phyloP scores from a whole-genome alignment of 2,797 vertebrate genomes.

The Mastacembelus armatus region DNA sequence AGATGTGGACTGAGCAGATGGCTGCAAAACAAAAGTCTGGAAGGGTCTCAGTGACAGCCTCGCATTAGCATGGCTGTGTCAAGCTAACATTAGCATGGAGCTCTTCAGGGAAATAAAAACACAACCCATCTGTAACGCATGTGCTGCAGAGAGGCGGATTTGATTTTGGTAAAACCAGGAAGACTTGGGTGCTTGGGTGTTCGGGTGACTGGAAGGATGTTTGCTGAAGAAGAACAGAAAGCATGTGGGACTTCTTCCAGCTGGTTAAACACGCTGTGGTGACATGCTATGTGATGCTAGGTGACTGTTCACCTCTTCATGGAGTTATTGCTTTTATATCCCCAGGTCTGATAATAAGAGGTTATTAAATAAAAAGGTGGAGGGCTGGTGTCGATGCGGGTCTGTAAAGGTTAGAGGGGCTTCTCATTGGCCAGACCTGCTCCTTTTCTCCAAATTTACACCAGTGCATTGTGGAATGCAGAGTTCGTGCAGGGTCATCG shows the following conservation, averaged over 20 bases:
- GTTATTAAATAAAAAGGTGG: constrained; percentile 49
- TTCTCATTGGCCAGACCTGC: constrained; percentile 40
- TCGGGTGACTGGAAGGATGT: constrained; percentile 52
- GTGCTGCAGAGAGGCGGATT: constrained; percentile 44
- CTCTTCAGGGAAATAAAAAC: constrained; percentile 50
- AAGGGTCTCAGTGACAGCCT: constrained; percentile 40
- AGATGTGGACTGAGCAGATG: constrained; percentile 70
- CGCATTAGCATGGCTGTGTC: constrained; percentile 46
- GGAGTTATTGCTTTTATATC: constrained; percentile 80
- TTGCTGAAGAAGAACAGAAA: constrained; percentile 17
- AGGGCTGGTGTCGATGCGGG: constrained; percentile 53
- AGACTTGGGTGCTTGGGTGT: constrained; percentile 61
- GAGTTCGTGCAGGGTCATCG: constrained; percentile 46
- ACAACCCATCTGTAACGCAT: constrained; percentile 26
- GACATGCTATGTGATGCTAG: constrained; percentile 58
- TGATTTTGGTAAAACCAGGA: constrained; percentile 56
- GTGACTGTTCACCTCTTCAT: constrained; percentile 53
- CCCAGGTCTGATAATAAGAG: constrained; percentile 61
- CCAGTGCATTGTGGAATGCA: constrained; percentile 58
- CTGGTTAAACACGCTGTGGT: constrained; percentile 42
- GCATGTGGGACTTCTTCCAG: constrained; percentile 30
- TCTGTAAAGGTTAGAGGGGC: constrained; percentile 47
- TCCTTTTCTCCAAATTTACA: constrained; percentile 34
- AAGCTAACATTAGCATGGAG: constrained; percentile 53
- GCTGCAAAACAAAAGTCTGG: constrained; percentile 59